Evolutionary conservation across 2,797 vertebrate genomes (phyloP).

Genomic region (Rhyacichthys aspro): DNA sequence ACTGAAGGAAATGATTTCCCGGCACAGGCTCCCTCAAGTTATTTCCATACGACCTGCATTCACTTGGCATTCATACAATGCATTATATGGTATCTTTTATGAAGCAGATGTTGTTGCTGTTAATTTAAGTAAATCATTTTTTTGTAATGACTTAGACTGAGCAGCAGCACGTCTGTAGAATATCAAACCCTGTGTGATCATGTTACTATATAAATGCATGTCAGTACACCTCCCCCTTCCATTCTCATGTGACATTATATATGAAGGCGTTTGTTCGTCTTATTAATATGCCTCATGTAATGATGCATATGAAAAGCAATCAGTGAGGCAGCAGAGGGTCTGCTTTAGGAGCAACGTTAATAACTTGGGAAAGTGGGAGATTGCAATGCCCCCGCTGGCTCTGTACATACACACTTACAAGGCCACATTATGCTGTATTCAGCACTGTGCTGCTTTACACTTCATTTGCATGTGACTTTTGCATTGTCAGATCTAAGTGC

Average conservation of each 20-base stretch:
- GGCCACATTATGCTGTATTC: slow-evolving; percentile 46
- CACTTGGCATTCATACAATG: slow-evolving; percentile 11
- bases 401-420: slow-evolving; percentile 25
- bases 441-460: slow-evolving; percentile 14
- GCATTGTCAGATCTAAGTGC: slow-evolving; percentile 1
- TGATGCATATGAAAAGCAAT: slow-evolving; percentile 77
- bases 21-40: slow-evolving; percentile 4
- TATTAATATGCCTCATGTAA: slow-evolving; percentile 71
- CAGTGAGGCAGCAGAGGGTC: slow-evolving; percentile 57
- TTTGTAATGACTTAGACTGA: slow-evolving; percentile 22
- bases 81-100: not conserved
- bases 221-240: not conserved
- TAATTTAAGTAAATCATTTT: slow-evolving; percentile 19
- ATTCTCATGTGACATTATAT: slow-evolving; percentile 37
- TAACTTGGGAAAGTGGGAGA: slow-evolving; percentile 64
- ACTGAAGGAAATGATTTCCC: slow-evolving; percentile 46
- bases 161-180: slow-evolving; percentile 11
- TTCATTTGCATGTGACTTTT: slow-evolving; percentile 19
- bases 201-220: not conserved
- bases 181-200: slow-evolving; percentile 20
- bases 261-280: slow-evolving; percentile 68
- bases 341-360: slow-evolving; percentile 63
- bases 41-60: slow-evolving; percentile 22
- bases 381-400: slow-evolving; percentile 39
- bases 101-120: slow-evolving; percentile 14